Evolutionary conservation across 2,113 vertebrate genomes (phyloP).

Genomic region (Microcebus lehilahytsara): DNA sequence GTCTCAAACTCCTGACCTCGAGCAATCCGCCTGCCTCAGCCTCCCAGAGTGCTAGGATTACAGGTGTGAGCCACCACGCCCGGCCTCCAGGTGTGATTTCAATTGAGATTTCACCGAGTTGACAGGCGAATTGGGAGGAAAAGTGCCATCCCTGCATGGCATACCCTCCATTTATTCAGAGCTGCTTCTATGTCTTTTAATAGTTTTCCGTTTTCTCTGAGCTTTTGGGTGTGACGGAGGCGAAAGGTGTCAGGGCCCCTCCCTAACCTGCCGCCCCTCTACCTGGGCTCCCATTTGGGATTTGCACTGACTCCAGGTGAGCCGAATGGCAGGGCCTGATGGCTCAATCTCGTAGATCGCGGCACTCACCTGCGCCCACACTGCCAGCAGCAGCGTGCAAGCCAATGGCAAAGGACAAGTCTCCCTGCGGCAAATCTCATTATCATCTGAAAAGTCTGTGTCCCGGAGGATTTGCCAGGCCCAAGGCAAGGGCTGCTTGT

Average conservation of each 20-base stretch:
- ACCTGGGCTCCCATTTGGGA: not conserved
- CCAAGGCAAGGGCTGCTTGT: not conserved
- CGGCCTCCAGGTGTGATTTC: not conserved
- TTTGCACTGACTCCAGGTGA: not conserved
- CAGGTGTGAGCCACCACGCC: too few species aligned
- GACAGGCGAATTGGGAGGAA: not conserved
- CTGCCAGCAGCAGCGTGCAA: not conserved
- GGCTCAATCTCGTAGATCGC: not conserved
- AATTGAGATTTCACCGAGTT: not conserved
- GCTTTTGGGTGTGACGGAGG: not conserved
- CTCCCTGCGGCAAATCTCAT: not conserved
- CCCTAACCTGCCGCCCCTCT: not conserved
- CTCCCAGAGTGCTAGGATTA: too few species aligned
- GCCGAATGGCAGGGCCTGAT: not conserved
- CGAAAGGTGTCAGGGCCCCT: not conserved
- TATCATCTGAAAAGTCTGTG: not conserved
- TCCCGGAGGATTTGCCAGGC: not conserved
- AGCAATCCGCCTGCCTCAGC: too few species aligned
- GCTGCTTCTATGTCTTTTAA: not conserved
- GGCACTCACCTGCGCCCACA: not conserved
- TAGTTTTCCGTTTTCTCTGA: not conserved
- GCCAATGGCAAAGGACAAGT: not conserved
- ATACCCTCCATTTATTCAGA: not conserved
- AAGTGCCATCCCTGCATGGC: accelerated
- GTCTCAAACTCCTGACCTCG: too few species aligned